Evolutionary conservation across 1,140 invertebrate genomes (phyloP).

Genomic region (Camponotus floridanus): DNA sequence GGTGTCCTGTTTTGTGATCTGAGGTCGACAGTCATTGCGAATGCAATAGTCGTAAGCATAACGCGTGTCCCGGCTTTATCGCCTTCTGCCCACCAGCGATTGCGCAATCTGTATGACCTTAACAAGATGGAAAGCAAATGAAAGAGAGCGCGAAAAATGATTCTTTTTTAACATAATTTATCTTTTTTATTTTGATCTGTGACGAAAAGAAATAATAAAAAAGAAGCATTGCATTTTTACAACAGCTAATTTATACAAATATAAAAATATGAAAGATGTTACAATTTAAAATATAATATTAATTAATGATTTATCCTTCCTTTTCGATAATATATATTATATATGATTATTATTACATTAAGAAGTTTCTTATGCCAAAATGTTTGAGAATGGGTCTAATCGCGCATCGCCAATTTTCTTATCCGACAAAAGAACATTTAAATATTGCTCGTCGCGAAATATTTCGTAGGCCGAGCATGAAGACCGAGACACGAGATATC

Average conservation of each 20-base stretch:
- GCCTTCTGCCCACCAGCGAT: constrained; percentile 4
- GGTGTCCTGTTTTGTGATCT: constrained; percentile 74
- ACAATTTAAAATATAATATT: neutral
- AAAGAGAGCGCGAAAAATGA: neutral
- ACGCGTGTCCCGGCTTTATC: constrained; percentile 54
- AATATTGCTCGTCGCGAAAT: constrained; percentile 31
- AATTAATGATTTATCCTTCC: neutral
- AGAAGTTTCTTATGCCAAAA: neutral
- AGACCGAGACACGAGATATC: constrained; percentile 38
- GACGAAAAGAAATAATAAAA: neutral
- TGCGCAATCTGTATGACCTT: constrained; percentile 43
- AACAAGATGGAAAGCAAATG: neutral
- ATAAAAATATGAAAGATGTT: neutral
- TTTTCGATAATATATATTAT: too few species aligned
- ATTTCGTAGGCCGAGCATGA: constrained; percentile 46
- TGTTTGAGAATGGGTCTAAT: neutral
- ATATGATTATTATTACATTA: neutral
- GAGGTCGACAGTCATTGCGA: constrained; percentile 70
- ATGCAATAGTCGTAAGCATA: constrained; percentile 74
- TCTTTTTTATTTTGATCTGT: neutral
- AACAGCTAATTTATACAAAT: neutral
- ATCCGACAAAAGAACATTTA: constrained; percentile 18
- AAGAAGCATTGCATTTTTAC: neutral
- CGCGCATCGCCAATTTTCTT: constrained; percentile 21
- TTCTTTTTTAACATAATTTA: constrained; percentile 5